Conservation (phyloP, 2,888 invertebrate species). For the Andrena camellia region DNA sequence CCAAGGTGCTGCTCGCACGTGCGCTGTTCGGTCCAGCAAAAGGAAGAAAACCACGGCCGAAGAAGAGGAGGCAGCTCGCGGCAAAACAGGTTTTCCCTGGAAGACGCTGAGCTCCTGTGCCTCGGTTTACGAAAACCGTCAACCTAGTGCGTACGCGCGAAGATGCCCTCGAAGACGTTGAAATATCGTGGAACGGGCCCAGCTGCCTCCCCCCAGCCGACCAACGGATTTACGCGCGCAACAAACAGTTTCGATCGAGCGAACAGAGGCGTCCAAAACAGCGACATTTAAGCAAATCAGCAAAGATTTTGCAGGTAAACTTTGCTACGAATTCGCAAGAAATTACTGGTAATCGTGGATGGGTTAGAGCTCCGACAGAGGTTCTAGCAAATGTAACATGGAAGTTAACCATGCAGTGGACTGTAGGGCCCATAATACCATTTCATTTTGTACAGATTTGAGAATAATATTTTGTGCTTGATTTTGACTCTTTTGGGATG, state of each 20-base stretch:
- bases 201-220: conserved; percentile 29
- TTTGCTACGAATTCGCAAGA: not conserved
- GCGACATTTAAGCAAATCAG: conserved; percentile 61
- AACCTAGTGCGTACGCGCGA: conserved; percentile 23
- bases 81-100: conserved; percentile 68
- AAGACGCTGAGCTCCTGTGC: conserved; percentile 44
- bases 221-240: conserved; percentile 44
- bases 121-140: conserved; percentile 57
- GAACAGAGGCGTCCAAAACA: conserved; percentile 45
- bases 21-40: conserved; percentile 70
- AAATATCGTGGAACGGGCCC: conserved; percentile 42
- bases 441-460: too few relatives aligned
- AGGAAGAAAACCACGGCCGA: conserved; percentile 36
- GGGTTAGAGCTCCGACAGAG: not conserved
- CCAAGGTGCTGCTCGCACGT: conserved; percentile 80
- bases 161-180: conserved; percentile 25
- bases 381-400: too few relatives aligned
- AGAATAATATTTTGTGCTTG: too few relatives aligned
- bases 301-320: conserved; percentile 47
- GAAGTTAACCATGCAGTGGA: too few relatives aligned
- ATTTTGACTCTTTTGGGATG: too few relatives aligned
- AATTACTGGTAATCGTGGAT: conserved; percentile 42
- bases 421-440: too few relatives aligned
- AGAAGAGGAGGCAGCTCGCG: conserved; percentile 37
- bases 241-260: conserved; percentile 50